Evolutionary conservation across 2,888 invertebrate genomes (phyloP).

Genomic region (Alloscopus bannaensis): DNA sequence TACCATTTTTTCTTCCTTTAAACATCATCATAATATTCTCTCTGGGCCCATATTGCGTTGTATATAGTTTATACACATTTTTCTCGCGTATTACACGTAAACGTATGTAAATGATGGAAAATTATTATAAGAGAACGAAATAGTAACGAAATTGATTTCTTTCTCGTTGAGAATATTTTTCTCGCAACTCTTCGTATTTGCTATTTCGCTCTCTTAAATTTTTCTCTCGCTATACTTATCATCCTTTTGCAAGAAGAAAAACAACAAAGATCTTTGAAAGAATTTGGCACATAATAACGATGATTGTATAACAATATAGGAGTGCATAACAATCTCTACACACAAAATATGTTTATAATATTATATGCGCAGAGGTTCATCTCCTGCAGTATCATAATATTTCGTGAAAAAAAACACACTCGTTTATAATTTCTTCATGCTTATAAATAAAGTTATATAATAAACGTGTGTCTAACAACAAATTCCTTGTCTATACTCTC

Average conservation of each 20-base stretch:
- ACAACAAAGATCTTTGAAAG: constrained; percentile 21
- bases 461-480: too few species aligned
- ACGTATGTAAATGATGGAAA: constrained; percentile 59
- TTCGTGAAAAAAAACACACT: too few species aligned
- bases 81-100: constrained; percentile 21
- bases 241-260: constrained; percentile 6
- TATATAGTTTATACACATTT: background rate
- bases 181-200: too few species aligned
- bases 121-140: constrained; percentile 44
- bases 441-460: too few species aligned
- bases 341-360: too few species aligned
- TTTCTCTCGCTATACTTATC: constrained; percentile 4
- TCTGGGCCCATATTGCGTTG: constrained; percentile 2
- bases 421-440: too few species aligned
- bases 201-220: constrained; percentile 6
- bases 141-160: background rate
- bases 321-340: constrained; percentile 17
- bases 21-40: too few species aligned
- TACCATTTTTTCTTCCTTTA: too few species aligned
- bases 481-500: too few species aligned
- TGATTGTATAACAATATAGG: constrained; percentile 39
- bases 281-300: constrained; percentile 56
- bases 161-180: too few species aligned
- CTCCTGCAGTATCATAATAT: too few species aligned
- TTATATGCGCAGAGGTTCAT: too few species aligned